These are phyloP conservation scores for Chiloscyllium punctatum DNA, from an alignment of 2,797 vertebrate genomes.

Conservation along the genomic window DNA sequence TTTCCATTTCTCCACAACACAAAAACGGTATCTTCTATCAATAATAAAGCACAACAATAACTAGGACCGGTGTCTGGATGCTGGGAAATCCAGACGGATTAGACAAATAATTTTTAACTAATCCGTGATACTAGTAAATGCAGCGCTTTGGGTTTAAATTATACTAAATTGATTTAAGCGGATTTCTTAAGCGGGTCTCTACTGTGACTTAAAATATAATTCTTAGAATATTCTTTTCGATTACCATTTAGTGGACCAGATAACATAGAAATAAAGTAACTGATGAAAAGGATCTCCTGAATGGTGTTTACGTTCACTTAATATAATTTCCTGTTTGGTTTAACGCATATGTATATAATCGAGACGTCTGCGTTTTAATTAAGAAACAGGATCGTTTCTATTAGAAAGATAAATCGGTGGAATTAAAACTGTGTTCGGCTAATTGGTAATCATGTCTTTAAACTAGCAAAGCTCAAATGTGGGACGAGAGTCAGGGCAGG, in stretches of 20 bases:
- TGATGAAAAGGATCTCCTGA: neutral
- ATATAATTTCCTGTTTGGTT: slow-evolving; percentile 35
- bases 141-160: neutral
- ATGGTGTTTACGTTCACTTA: slow-evolving; percentile 25
- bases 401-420: slow-evolving; percentile 3
- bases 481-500: neutral
- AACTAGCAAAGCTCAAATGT: neutral
- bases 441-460: neutral
- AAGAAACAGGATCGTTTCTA: neutral
- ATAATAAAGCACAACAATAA: neutral
- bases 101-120: neutral
- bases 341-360: slow-evolving; percentile 30
- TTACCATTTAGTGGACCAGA: slow-evolving; percentile 24
- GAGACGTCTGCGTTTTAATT: slow-evolving; percentile 32
- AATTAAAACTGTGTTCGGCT: neutral
- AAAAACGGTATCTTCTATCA: neutral
- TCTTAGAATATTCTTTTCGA: neutral
- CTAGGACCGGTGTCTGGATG: neutral
- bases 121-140: neutral
- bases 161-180: neutral
- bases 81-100: neutral
- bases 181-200: too few species aligned
- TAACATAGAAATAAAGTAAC: slow-evolving; percentile 19
- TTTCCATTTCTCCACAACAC: neutral
- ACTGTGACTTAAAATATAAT: neutral